A percentile compares a stretch with the other conserved stretches of the same genome.
phyloP scores from a whole-genome alignment of 1,140 invertebrate genomes.

The Phenacoccus solenopsis region DNA sequence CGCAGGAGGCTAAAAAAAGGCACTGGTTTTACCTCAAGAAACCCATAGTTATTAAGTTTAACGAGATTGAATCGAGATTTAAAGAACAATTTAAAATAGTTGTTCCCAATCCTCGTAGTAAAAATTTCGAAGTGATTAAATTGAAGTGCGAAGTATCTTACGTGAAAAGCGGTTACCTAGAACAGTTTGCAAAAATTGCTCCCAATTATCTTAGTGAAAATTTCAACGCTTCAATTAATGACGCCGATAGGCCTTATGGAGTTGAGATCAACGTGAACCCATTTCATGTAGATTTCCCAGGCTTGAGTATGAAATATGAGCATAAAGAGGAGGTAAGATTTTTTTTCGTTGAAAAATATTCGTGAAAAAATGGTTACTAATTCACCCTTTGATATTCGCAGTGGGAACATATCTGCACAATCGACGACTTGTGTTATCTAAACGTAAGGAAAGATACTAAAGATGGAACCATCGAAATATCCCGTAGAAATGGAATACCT shows the following conservation, averaged over 20 bases:
- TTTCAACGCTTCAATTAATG: conserved; percentile 49
- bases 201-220: conserved; percentile 68
- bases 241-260: conserved; percentile 29
- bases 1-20: conserved; percentile 56
- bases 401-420: conserved; percentile 60
- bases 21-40: conserved; percentile 62
- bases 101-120: too few species aligned
- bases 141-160: conserved; percentile 35
- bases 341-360: neutral
- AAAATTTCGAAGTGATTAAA: conserved; percentile 41
- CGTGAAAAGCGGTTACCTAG: conserved; percentile 60
- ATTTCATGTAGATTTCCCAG: conserved; percentile 49
- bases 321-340: conserved; percentile 44
- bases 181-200: conserved; percentile 59
- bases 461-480: conserved; percentile 60
- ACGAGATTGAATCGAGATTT: conserved; percentile 36
- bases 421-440: conserved; percentile 69
- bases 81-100: too few species aligned
- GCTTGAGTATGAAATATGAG: conserved; percentile 45
- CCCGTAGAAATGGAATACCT: conserved; percentile 61
- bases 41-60: conserved; percentile 43
- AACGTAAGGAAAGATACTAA: conserved; percentile 46
- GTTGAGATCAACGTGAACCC: conserved; percentile 47
- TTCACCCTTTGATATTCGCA: conserved; percentile 33
- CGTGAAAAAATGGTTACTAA: neutral